These are phyloP conservation scores for Phortica magna DNA, from an alignment of 2,888 invertebrate species.

Conservation along the genomic window DNA sequence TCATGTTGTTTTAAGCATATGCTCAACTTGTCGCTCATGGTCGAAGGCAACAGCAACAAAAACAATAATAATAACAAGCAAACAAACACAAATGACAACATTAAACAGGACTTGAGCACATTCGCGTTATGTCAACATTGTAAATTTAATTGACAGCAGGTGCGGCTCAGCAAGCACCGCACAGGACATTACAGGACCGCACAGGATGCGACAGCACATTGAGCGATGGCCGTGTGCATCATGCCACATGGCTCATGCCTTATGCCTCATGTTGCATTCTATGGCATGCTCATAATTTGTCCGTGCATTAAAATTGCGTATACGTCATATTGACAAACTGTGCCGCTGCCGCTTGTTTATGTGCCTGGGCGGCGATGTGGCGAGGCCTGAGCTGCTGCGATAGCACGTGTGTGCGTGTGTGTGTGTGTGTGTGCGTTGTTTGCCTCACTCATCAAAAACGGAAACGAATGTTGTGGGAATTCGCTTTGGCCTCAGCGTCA, in stretches of 20 bases:
- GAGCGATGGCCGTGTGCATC: not conserved
- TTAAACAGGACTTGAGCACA: not conserved
- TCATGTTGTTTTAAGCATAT: not conserved
- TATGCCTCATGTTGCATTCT: not conserved
- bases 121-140: not conserved
- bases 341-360: not conserved
- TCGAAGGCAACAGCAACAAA: not conserved
- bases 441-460: not conserved
- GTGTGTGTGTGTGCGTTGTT: not conserved
- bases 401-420: not conserved
- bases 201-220: not conserved
- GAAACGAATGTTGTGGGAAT: no score
- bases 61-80: not conserved
- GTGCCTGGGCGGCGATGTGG: not conserved
- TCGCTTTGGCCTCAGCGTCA: no score
- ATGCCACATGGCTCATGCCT: not conserved
- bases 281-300: slow-evolving; percentile 29
- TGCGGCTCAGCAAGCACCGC: not conserved
- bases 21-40: not conserved
- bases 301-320: slow-evolving; percentile 26
- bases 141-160: slow-evolving; percentile 40
- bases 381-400: not conserved
- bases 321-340: slow-evolving; percentile 30
- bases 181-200: not conserved
- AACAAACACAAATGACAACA: not conserved